Conservation (phyloP, 1,140 invertebrate genomes). For the Trichoplusia ni region DNA sequence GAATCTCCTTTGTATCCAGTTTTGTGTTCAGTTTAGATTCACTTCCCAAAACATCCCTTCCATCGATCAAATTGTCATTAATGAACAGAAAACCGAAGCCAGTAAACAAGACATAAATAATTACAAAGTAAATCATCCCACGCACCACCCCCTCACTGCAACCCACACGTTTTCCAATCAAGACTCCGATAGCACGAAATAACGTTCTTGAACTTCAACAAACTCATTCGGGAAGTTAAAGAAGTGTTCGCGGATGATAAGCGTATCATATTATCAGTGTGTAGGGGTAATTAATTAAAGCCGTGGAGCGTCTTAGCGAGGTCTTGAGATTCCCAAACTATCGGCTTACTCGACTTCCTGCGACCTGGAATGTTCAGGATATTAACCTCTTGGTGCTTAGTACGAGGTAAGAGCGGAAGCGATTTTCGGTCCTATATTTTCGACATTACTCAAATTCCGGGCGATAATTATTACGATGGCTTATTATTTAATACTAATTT, state of each 20-base stretch:
- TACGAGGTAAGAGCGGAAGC: conserved; percentile 29
- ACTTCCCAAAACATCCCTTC: too few species aligned
- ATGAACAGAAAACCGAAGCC: too few species aligned
- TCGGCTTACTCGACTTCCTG: conserved; percentile 51
- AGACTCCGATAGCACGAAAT: background rate
- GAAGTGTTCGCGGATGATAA: conserved; percentile 12
- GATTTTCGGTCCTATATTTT: too few species aligned
- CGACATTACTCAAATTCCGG: too few species aligned
- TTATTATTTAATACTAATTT: too few species aligned
- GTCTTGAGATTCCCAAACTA: conserved; percentile 54
- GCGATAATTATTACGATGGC: too few species aligned
- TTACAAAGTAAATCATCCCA: too few species aligned
- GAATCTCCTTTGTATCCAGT: too few species aligned
- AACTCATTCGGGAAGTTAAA: conserved; percentile 12
- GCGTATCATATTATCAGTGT: conserved; percentile 25
- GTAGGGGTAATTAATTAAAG: conserved; percentile 57
- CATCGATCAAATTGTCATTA: too few species aligned
- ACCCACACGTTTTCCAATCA: background rate
- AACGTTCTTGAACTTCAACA: background rate
- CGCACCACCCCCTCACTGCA: background rate
- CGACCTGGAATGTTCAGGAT: conserved; percentile 54
- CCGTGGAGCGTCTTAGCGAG: conserved; percentile 51
- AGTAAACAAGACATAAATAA: too few species aligned
- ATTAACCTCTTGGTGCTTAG: conserved; percentile 17
- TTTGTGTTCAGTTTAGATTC: too few species aligned